These are phyloP conservation scores for Australoheros facetus DNA, from an alignment of 2,797 vertebrate species.

Conservation along the genomic window DNA sequence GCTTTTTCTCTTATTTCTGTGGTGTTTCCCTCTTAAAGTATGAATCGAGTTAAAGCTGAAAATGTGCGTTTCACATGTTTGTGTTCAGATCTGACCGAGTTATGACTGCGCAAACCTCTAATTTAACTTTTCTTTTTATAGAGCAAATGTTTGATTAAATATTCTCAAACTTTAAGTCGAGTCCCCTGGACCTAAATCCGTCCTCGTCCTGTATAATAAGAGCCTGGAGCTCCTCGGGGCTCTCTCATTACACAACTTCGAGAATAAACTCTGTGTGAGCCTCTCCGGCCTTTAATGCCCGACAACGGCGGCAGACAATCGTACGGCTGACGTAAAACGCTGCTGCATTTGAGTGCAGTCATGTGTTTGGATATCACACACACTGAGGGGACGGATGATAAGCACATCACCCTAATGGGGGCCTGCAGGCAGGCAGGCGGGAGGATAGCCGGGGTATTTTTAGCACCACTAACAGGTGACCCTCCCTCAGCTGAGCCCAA, in stretches of 20 bases:
- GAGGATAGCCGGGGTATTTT: constrained; percentile 3
- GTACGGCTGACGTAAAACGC: background rate
- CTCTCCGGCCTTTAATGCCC: background rate
- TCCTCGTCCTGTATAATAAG: background rate
- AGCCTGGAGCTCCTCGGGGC: background rate
- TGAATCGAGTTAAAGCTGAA: background rate
- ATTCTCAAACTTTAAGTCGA: background rate
- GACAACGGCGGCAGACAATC: background rate
- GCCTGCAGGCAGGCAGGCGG: background rate
- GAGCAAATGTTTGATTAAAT: background rate
- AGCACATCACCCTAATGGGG: constrained; percentile 16
- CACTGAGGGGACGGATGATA: background rate
- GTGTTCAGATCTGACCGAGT: background rate
- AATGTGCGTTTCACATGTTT: background rate
- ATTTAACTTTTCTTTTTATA: constrained; percentile 3
- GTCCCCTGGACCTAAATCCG: background rate
- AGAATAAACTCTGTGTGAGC: background rate
- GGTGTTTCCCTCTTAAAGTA: background rate
- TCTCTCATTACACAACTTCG: background rate
- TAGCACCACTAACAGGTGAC: constrained; percentile 38
- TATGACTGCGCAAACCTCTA: background rate
- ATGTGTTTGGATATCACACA: constrained; percentile 14
- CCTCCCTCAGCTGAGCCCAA: constrained; percentile 20
- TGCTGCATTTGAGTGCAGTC: constrained; percentile 17
- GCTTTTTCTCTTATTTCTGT: background rate